Conservation (phyloP, 2,888 invertebrate genomes). For the Lycophotia porphyrea region DNA sequence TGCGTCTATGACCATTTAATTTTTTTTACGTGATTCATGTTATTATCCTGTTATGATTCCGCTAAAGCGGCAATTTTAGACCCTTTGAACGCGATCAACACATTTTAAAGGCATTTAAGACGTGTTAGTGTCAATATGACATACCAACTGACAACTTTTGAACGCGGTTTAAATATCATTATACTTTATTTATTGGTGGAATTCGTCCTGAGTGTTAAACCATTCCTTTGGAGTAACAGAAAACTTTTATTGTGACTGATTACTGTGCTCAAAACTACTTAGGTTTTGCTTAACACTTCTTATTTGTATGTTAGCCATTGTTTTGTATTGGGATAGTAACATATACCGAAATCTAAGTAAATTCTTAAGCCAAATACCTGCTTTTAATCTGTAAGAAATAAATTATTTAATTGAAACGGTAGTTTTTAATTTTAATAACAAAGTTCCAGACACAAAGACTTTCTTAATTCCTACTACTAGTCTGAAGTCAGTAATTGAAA, state of each 20-base stretch:
- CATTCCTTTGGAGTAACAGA: background rate
- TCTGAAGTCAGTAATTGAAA: no score
- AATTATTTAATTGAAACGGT: conserved; percentile 11
- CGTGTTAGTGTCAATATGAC: background rate
- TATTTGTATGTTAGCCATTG: background rate
- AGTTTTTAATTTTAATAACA: background rate
- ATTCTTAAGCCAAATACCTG: conserved; percentile 23
- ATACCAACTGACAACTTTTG: background rate
- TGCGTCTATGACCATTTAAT: no score
- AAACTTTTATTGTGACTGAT: background rate
- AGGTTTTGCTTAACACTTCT: background rate
- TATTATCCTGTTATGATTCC: no score
- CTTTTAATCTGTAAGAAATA: conserved; percentile 22
- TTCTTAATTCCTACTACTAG: background rate
- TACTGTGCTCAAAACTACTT: background rate
- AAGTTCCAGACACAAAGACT: background rate
- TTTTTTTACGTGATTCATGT: no score
- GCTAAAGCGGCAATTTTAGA: no score
- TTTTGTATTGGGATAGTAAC: background rate
- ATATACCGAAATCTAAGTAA: conserved; percentile 1
- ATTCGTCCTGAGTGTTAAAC: background rate
- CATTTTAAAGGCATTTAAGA: background rate
- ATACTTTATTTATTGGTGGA: background rate
- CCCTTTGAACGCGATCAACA: background rate
- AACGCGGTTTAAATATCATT: background rate